Evolutionary conservation across 2,113 vertebrate genomes (phyloP), one percentile per base, ranked within the genome.

Genomic region (Scytalopus superciliaris): DNA sequence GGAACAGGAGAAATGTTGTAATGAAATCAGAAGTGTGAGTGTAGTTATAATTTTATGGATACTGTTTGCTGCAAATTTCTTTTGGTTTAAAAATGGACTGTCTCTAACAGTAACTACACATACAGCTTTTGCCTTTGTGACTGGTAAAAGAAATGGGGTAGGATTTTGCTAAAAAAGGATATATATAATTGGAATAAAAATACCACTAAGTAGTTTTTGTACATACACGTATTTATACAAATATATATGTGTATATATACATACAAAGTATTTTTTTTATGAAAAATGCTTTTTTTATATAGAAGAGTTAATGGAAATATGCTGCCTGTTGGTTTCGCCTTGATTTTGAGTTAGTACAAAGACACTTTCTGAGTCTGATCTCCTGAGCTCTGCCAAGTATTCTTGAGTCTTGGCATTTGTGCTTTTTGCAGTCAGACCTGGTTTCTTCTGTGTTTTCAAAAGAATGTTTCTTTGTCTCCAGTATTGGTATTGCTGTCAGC

Each of bases 381-480:
- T 93, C 33, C 56, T 52, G 64, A 80, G 50, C 30, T 80, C 42
- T 90, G 88, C 83, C 86, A 87, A 81, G 14, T 91, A 67, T 87
- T 52, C 62, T 59, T 87, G 44, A 79, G 56, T 92, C 52, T 91
- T 91, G 69, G 69, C 69, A 52, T 82, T 90, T 78, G 15, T 82
- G 24, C 69, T 89, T 70, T 92, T 79, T 60, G 40, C 87, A 87
- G 60, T 81, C 49, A 67, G 52, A 75, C 55, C 80, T 92, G 73
- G 40, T 89, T 91, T 96, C 69, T 63, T 87, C 56, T 63, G 33
- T 79, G 25, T 67, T 92, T 76, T 90, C 56, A 35, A 45, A 92
- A 89, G 64, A 94, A 94, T 76, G 80, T 64, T 89, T 87, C 68
- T 88, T 95, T 89, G 73, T 92, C 25, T 82, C 87, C 57, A 64